Evolutionary conservation across 2,888 invertebrate genomes (phyloP), one percentile per base, ranked within the genome.

Genomic region (Sphaerophoria rueppellii): DNA sequence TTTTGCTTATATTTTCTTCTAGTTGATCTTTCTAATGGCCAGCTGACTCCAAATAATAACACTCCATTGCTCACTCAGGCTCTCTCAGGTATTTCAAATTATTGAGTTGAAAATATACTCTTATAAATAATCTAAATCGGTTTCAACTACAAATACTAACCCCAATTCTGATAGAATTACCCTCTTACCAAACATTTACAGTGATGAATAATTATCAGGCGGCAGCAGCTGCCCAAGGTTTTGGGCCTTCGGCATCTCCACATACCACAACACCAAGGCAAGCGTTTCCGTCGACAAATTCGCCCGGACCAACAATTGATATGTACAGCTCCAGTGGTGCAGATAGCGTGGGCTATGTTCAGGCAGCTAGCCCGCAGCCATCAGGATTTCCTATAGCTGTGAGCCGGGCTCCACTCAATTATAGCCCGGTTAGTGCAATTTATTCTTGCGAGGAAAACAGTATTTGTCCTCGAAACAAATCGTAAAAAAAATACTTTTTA

Each of bases 181-280:
- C 86, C 70, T 86, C 86, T 86, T 86, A 86, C 69, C 86, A 86
- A 86, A 76, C 63, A 60, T 60, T 87, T 94, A 89, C 96, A 97
- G 98, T 98, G 93, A 98, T 98, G 96, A 97, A 97, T 94, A 98
- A 97, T 94, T 98, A 98, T 93, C 96, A 96, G 91, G 96, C 96
- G 90, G 96, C 96, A 77, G 94, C 95, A 88, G 96, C 96, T 87
- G 95, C 95, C 87, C 95, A 95, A 89, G 95, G 95, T 76, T 96
- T 95, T 90, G 96, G 95, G 46, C 96, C 96, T 85, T 96, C 96
- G 86, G 96, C 96, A 88, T 96, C 96, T 87, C 96, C 96, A 87
- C 96, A 96, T 90, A 95, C 93, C 77, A 95, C 95, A 11, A 94
- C 92, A 91, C 93, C 91, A 91, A 94, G 95, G 89, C 95, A 96